Evolutionary conservation across 2,797 vertebrate genomes (phyloP).

Genomic region (Micropoecilia bifurca): DNA sequence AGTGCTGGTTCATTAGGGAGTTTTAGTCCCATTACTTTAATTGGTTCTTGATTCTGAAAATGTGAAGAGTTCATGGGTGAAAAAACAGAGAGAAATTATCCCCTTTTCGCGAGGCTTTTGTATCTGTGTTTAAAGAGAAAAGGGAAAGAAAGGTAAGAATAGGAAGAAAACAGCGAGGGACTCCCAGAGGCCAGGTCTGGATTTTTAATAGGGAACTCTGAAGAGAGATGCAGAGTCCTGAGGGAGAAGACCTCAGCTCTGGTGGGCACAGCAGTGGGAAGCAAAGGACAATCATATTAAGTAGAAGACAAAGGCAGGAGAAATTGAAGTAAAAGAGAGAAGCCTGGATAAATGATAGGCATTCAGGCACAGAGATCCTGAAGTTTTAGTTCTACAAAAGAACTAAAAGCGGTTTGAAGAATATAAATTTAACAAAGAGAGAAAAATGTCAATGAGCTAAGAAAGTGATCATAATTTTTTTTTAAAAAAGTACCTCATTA

Average conservation of each 20-base stretch:
- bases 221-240: conserved; percentile 46
- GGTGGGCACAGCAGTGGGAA: conserved; percentile 44
- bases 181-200: conserved; percentile 51
- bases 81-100: conserved; percentile 40
- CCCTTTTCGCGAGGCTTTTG: conserved; percentile 23
- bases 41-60: conserved; percentile 58
- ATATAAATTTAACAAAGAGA: background rate
- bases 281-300: conserved; percentile 27
- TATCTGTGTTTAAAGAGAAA: conserved; percentile 20
- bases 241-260: conserved; percentile 44
- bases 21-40: conserved; percentile 58
- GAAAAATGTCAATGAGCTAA: background rate
- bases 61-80: conserved; percentile 47
- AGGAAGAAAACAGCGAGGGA: conserved; percentile 34
- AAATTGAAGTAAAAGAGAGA: conserved; percentile 18
- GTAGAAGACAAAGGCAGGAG: conserved; percentile 33
- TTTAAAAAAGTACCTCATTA: conserved; percentile 8
- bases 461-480: conserved; percentile 4
- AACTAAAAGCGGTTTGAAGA: background rate
- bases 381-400: conserved; percentile 4
- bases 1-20: conserved; percentile 26
- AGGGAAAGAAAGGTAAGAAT: conserved; percentile 16
- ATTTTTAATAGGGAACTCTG: conserved; percentile 64
- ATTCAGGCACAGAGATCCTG: background rate
- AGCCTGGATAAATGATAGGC: background rate